Evolutionary conservation across 2,113 vertebrate genomes (phyloP).

Genomic region (Trichomycterus rosablanca): DNA sequence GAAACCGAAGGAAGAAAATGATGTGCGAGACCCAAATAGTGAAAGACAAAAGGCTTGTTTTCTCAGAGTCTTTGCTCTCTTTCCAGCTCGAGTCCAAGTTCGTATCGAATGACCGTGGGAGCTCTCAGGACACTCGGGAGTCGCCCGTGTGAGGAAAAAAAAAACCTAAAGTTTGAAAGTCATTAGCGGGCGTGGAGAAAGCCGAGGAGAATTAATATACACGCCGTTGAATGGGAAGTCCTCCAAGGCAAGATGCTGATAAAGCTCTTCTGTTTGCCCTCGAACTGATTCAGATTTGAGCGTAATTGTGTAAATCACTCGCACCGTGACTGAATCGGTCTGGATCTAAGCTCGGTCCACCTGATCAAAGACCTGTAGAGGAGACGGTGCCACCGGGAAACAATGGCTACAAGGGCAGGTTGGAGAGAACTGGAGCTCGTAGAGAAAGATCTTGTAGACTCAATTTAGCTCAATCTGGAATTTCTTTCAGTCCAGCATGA

Average conservation of each 20-base stretch:
- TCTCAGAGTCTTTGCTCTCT: not conserved
- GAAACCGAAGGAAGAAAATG: conserved; percentile 55
- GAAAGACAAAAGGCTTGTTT: conserved; percentile 56
- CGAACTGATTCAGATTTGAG: not conserved
- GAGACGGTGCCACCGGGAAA: too few relatives aligned
- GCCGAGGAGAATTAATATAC: conserved; percentile 3
- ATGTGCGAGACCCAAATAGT: conserved; percentile 47
- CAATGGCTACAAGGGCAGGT: too few relatives aligned
- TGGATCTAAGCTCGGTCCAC: too few relatives aligned
- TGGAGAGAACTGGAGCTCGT: too few relatives aligned
- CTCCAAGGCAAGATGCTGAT: not conserved
- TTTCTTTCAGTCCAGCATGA: too few relatives aligned
- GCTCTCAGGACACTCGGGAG: not conserved
- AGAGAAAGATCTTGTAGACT: too few relatives aligned
- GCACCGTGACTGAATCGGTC: not conserved
- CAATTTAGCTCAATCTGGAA: too few relatives aligned
- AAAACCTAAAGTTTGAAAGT: not conserved
- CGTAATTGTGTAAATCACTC: conserved; percentile 2
- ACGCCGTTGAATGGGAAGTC: not conserved
- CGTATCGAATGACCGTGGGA: not conserved
- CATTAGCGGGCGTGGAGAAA: not conserved
- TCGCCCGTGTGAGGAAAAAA: not conserved
- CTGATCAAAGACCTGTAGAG: too few relatives aligned
- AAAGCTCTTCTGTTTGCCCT: not conserved
- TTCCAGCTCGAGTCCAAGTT: not conserved